These are phyloP conservation scores for Ormyrus nitidulus DNA, from an alignment of 2,888 invertebrate genomes.

Conservation along the genomic window DNA sequence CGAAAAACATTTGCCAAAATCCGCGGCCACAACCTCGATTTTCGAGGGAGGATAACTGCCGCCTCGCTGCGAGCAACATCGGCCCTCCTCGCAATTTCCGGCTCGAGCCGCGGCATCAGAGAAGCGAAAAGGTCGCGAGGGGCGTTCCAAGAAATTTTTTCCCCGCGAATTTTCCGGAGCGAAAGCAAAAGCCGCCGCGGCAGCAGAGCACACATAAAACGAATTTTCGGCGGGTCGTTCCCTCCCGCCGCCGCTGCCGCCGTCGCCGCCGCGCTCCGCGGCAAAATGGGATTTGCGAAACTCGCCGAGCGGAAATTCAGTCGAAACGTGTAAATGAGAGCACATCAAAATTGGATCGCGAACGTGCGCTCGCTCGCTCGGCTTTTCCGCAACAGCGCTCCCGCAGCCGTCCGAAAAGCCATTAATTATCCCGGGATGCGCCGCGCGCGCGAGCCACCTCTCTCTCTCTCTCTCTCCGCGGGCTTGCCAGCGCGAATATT, in stretches of 20 bases:
- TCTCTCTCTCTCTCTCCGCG: too few relatives aligned
- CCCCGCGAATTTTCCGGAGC: too few relatives aligned
- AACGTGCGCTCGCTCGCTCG: neutral
- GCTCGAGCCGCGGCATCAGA: too few relatives aligned
- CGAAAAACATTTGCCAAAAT: too few relatives aligned
- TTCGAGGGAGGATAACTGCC: too few relatives aligned
- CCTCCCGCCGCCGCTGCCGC: too few relatives aligned
- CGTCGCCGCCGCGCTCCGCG: neutral
- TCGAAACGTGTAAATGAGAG: constrained; percentile 62
- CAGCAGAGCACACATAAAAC: neutral
- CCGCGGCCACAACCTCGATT: too few relatives aligned
- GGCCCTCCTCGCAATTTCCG: too few relatives aligned
- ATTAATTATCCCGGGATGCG: constrained; percentile 71
- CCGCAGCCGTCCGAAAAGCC: constrained; percentile 62
- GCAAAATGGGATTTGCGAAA: constrained; percentile 59
- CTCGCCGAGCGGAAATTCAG: constrained; percentile 63
- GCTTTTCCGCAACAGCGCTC: constrained; percentile 47
- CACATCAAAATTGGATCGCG: constrained; percentile 41
- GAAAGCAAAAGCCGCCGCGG: too few relatives aligned
- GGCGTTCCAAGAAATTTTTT: too few relatives aligned
- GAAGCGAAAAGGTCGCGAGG: too few relatives aligned
- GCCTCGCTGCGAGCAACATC: too few relatives aligned
- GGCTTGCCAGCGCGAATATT: constrained; percentile 58
- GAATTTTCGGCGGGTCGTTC: neutral
- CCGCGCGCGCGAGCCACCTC: constrained; percentile 50